phyloP scores from a whole-genome alignment of 2,888 invertebrate genomes.

The Piscicola geometra region DNA sequence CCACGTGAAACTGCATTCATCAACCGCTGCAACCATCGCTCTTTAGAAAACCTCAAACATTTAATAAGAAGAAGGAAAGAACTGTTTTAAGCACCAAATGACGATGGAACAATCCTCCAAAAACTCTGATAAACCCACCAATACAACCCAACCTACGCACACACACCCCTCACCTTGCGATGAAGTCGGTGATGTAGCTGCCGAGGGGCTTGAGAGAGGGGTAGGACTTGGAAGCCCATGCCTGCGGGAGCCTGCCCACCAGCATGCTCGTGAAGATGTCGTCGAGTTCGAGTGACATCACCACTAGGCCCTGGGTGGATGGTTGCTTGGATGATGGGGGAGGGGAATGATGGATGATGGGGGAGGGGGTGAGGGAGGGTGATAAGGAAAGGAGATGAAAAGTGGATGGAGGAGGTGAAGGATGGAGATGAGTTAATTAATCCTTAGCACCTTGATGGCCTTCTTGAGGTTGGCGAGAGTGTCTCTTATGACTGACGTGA shows the following conservation, averaged over 20 bases:
- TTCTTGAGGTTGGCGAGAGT: slow-evolving; percentile 54
- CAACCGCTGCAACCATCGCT: too few relatives aligned
- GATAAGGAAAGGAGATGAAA: too few relatives aligned
- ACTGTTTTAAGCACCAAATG: too few relatives aligned
- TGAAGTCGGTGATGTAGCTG: slow-evolving; percentile 58
- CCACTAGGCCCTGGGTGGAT: slow-evolving; percentile 49
- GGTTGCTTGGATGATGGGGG: background rate
- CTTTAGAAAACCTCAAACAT: too few relatives aligned
- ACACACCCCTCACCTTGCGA: slow-evolving; percentile 60
- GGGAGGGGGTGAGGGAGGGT: too few relatives aligned
- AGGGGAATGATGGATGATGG: slow-evolving; percentile 50
- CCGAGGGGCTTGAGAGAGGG: slow-evolving; percentile 56
- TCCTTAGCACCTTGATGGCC: slow-evolving; percentile 53
- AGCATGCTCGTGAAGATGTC: slow-evolving; percentile 54
- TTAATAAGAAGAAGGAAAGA: too few relatives aligned
- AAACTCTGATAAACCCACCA: too few relatives aligned
- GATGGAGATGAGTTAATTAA: background rate
- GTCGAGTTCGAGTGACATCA: slow-evolving; percentile 56
- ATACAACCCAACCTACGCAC: background rate
- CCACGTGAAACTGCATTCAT: too few relatives aligned
- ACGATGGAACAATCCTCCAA: too few relatives aligned
- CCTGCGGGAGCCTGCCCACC: slow-evolving; percentile 54
- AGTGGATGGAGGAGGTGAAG: too few relatives aligned
- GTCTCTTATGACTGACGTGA: slow-evolving; percentile 51
- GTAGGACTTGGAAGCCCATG: slow-evolving; percentile 56